Conservation (phyloP, 1,140 invertebrate species). For the Lucilia sericata region DNA sequence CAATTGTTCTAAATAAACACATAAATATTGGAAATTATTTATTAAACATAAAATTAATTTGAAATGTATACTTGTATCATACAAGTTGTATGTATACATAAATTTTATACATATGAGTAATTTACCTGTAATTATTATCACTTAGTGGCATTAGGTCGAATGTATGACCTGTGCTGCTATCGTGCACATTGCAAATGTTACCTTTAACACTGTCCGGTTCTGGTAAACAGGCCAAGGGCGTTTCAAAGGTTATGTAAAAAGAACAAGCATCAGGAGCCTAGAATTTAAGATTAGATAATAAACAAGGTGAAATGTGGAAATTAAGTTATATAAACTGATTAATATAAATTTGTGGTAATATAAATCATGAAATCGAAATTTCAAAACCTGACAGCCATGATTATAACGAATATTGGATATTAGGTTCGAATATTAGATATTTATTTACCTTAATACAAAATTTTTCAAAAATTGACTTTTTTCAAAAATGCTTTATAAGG, state of each 20-base stretch:
- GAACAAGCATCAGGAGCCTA: slow-evolving; percentile 57
- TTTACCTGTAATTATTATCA: slow-evolving; percentile 58
- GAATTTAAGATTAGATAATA: not conserved
- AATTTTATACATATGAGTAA: not conserved
- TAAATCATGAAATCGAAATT: too few species aligned
- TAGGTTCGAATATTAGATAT: too few species aligned
- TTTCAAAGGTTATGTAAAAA: slow-evolving; percentile 58
- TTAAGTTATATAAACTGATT: not conserved
- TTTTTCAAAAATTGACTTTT: too few species aligned
- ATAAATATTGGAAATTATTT: not conserved
- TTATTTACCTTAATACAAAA: too few species aligned
- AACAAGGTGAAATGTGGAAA: not conserved
- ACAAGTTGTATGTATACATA: not conserved
- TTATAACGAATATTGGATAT: too few species aligned
- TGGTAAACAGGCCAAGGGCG: slow-evolving; percentile 59
- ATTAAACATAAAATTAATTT: slow-evolving; percentile 8
- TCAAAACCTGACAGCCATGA: too few species aligned
- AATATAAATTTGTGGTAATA: not conserved
- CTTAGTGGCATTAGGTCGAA: slow-evolving; percentile 63
- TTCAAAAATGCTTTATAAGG: too few species aligned
- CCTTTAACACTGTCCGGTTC: slow-evolving; percentile 59
- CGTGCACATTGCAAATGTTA: slow-evolving; percentile 58
- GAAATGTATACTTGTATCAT: not conserved
- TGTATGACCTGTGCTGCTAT: slow-evolving; percentile 53
- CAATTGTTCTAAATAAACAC: slow-evolving; percentile 49